Percentiles rank a stretch among this genome's conserved stretches.
These are phyloP conservation scores for Genyomyrus donnyi DNA, from an alignment of 2,113 vertebrate genomes.

Conservation along the genomic window DNA sequence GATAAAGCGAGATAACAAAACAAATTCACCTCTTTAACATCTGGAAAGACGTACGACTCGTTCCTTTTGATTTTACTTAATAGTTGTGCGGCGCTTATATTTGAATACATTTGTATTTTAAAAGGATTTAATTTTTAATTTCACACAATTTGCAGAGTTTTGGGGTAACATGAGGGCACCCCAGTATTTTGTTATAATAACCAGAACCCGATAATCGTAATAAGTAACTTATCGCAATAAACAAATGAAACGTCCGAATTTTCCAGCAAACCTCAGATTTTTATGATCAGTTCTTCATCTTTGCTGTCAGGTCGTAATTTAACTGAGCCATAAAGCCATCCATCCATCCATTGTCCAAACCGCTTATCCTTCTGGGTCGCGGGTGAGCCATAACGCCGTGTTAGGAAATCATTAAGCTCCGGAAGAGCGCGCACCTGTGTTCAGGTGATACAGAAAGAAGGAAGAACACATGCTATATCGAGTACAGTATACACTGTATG, in stretches of 20 bases:
- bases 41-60: not conserved
- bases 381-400: not conserved
- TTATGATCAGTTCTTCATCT: not conserved
- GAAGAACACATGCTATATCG: not conserved
- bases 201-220: not conserved
- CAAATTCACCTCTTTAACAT: not conserved
- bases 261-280: not conserved
- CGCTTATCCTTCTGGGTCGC: too few relatives aligned
- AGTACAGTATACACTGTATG: not conserved
- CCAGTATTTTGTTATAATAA: not conserved
- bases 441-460: not conserved
- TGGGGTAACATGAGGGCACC: not conserved
- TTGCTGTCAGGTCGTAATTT: slow-evolving; percentile 4
- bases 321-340: not conserved
- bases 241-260: not conserved
- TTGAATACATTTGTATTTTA: not conserved
- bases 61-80: not conserved
- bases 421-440: slow-evolving; percentile 4
- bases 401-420: not conserved
- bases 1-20: not conserved
- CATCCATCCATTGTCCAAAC: too few relatives aligned
- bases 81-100: not conserved
- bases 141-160: not conserved
- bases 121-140: not conserved
- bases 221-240: not conserved